Evolutionary conservation across 2,797 vertebrate species (phyloP).

Genomic region (Natrix natrix): DNA sequence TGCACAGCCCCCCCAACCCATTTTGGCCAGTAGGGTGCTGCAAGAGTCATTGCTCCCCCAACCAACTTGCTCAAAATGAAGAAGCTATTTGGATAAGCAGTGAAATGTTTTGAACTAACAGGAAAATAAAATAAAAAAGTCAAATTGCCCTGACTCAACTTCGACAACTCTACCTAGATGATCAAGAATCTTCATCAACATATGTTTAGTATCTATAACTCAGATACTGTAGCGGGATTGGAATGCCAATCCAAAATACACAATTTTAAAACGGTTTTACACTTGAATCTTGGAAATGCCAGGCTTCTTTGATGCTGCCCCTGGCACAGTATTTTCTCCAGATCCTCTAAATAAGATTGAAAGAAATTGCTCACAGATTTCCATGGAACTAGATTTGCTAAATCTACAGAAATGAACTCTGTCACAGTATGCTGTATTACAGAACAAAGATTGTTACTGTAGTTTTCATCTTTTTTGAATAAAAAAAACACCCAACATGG

Average conservation of each 20-base stretch:
- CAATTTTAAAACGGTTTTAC: background rate
- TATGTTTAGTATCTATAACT: slow-evolving; percentile 33
- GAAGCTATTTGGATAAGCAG: background rate
- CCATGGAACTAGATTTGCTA: background rate
- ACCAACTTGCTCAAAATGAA: background rate
- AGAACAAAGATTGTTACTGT: background rate
- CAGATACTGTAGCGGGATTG: slow-evolving; percentile 33
- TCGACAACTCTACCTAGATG: background rate
- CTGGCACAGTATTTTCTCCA: background rate
- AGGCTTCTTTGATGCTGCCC: background rate
- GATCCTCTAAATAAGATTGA: background rate
- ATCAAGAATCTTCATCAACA: too few species aligned
- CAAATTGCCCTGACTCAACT: background rate
- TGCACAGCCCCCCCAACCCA: too few species aligned
- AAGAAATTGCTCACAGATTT: background rate
- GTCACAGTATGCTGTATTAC: background rate
- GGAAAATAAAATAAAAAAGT: background rate
- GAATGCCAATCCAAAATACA: slow-evolving; percentile 26
- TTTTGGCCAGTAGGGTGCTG: too few species aligned
- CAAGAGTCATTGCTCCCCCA: background rate
- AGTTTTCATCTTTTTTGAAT: background rate
- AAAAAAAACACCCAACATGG: background rate
- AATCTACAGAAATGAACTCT: background rate
- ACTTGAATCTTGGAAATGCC: background rate
- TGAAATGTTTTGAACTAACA: too few species aligned